Percentiles rank a stretch among this genome's conserved stretches.
These are phyloP conservation scores for Ochlodes sylvanus DNA, from an alignment of 2,888 invertebrate genomes.

Conservation along the genomic window DNA sequence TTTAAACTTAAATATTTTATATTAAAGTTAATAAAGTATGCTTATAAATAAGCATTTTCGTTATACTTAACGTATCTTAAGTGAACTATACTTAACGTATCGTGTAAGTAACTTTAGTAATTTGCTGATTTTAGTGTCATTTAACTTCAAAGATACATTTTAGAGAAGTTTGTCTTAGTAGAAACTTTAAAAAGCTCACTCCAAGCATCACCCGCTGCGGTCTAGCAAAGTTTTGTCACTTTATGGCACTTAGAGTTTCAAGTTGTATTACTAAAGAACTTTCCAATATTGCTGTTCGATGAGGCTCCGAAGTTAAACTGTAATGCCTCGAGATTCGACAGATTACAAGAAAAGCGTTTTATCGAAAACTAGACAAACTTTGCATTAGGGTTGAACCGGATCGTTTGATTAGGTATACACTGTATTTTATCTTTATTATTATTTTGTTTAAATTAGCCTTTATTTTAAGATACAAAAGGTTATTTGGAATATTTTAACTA, in stretches of 20 bases:
- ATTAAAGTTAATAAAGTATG: no score
- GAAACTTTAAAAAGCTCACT: constrained; percentile 12
- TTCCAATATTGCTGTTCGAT: constrained; percentile 36
- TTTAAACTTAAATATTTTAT: no score
- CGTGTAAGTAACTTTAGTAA: no score
- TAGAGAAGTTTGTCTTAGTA: no score
- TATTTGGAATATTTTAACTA: no score
- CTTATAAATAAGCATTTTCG: no score
- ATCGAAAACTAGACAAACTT: constrained; percentile 22
- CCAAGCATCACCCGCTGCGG: constrained; percentile 14
- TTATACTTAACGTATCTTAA: no score
- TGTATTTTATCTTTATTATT: no score
- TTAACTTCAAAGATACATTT: no score
- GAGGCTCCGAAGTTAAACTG: constrained; percentile 28
- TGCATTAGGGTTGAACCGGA: neutral
- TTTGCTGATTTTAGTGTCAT: no score
- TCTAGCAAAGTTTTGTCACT: constrained; percentile 34
- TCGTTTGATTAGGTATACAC: neutral
- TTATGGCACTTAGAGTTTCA: constrained; percentile 31
- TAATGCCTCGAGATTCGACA: constrained; percentile 11
- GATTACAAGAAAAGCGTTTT: constrained; percentile 36
- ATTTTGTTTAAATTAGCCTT: neutral
- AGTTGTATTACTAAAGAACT: constrained; percentile 35
- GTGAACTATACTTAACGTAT: no score
- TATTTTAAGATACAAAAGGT: no score